Evolutionary conservation across 1,140 invertebrate genomes (phyloP), one percentile per base, ranked within the genome.

Genomic region (Augochlora pura): DNA sequence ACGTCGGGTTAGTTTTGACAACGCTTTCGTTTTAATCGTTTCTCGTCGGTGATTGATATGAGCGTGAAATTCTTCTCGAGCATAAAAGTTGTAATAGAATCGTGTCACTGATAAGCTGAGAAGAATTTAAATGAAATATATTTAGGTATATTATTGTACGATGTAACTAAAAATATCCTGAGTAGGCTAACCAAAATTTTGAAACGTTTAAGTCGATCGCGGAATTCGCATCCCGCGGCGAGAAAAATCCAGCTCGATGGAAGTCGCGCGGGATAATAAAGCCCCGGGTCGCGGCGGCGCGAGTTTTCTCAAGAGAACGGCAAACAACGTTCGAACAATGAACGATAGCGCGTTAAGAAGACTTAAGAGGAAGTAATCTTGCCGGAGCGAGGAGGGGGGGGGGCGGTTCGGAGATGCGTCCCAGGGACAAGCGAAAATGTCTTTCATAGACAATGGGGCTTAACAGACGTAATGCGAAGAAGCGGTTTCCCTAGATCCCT

Each of bases 401-500:
- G n/a, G n/a, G n/a, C n/a, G n/a, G 23, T 27, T 9, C 16, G 32
- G 7, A 7, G 60, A 60, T 66, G 63, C 63, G 60, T 60, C 10
- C 49, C 38, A 42, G 27, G 21, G 54, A 42, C 52, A 60, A 23
- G 57, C 52, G 27, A 80, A 76, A 73, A 72, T 84, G 68, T 67
- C 66, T 83, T 46, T 49, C 57, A 60, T 63, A 74, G 70, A 79
- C 52, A 73, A 68, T 65, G 54, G 25, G 54, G 77, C 74, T 76
- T 80, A 76, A 63, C 42, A 21, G 67, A 54, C 68, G 71, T 69
- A 80, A 59, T 80, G 42, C 49, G 70, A 64, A 67, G 52, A 74
- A 79, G 27, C 52, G 63, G 67, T 80, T 79, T 71, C 27, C 27
- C 67, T 16, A 66, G 71, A 80, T 83, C 71, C 57, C 68, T 78